Percentiles rank a stretch among this genome's conserved stretches.
Evolutionary conservation across 2,888 invertebrate species (phyloP).

Genomic region (Lepetodrilus schrolli): DNA sequence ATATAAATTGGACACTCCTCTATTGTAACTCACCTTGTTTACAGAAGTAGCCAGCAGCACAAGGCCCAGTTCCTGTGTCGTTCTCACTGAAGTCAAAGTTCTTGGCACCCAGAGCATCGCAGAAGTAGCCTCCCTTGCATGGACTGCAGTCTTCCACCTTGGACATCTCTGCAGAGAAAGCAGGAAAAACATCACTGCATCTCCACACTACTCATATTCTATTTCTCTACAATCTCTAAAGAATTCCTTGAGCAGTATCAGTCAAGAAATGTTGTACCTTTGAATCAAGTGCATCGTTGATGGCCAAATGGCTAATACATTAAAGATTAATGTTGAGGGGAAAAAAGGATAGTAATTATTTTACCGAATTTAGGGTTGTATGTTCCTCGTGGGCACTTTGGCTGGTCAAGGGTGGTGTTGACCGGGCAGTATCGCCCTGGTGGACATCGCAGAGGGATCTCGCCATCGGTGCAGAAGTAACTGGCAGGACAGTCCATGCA

Average conservation of each 20-base stretch:
- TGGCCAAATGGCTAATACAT: too few relatives aligned
- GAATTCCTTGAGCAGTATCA: too few relatives aligned
- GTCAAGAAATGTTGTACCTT: too few relatives aligned
- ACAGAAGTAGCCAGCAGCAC: constrained; percentile 71
- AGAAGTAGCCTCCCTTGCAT: constrained; percentile 69
- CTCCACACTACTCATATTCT: neutral
- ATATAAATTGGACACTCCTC: too few relatives aligned
- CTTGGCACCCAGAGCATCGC: constrained; percentile 64
- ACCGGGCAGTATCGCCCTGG: constrained; percentile 72
- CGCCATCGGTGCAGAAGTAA: constrained; percentile 69
- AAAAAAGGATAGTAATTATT: too few relatives aligned
- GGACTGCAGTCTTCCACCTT: constrained; percentile 57
- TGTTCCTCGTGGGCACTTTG: constrained; percentile 69
- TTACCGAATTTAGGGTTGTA: constrained; percentile 69
- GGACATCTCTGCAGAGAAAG: neutral
- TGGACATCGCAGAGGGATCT: constrained; percentile 59
- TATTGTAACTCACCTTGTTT: constrained; percentile 57
- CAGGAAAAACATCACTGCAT: neutral
- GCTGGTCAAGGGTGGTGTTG: constrained; percentile 66
- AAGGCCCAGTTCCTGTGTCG: constrained; percentile 67
- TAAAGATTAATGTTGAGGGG: too few relatives aligned
- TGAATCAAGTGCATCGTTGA: too few relatives aligned
- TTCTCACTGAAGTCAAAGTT: constrained; percentile 67
- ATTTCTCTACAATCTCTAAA: too few relatives aligned
- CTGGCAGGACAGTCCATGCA: constrained; percentile 69